These are phyloP conservation scores for Mamestra configurata DNA, from an alignment of 1,140 invertebrate genomes.

Conservation along the genomic window DNA sequence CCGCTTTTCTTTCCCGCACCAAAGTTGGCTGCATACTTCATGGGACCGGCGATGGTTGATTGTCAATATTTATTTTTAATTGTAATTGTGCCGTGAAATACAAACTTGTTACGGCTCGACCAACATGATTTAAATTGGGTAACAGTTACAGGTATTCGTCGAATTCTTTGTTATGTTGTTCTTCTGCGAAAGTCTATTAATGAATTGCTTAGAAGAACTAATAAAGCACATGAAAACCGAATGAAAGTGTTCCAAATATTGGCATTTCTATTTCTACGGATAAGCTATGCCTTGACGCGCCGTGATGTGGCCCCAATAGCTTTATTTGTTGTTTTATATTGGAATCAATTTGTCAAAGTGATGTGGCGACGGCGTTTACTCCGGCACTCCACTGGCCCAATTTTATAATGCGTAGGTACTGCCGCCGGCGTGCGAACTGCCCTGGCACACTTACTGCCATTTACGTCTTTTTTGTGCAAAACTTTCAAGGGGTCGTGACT, in stretches of 20 bases:
- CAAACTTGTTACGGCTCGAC: slow-evolving; percentile 5
- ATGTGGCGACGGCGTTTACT: slow-evolving; percentile 52
- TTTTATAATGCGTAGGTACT: slow-evolving; percentile 77
- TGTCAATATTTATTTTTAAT: slow-evolving; percentile 39
- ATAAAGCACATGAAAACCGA: slow-evolving; percentile 18
- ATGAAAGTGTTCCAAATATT: slow-evolving; percentile 43
- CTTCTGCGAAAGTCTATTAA: background rate
- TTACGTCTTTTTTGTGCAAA: slow-evolving; percentile 77
- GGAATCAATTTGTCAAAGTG: slow-evolving; percentile 69
- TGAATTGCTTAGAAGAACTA: background rate
- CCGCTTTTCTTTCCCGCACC: too few species aligned
- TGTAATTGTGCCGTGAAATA: slow-evolving; percentile 41
- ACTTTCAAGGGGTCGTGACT: slow-evolving; percentile 80
- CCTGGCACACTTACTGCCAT: slow-evolving; percentile 76
- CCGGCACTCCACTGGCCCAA: slow-evolving; percentile 69
- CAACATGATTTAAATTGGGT: slow-evolving; percentile 38
- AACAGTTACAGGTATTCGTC: slow-evolving; percentile 30
- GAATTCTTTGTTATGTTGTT: slow-evolving; percentile 29
- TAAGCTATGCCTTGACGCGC: slow-evolving; percentile 33
- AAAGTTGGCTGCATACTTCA: background rate
- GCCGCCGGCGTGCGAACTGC: slow-evolving; percentile 75
- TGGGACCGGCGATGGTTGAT: background rate
- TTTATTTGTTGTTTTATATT: slow-evolving; percentile 59
- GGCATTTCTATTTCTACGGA: slow-evolving; percentile 43
- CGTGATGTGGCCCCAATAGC: slow-evolving; percentile 45